Evolutionary conservation across 2,113 vertebrate genomes (phyloP), one percentile per base, ranked within the genome.

Genomic region (Piprites chloris): DNA sequence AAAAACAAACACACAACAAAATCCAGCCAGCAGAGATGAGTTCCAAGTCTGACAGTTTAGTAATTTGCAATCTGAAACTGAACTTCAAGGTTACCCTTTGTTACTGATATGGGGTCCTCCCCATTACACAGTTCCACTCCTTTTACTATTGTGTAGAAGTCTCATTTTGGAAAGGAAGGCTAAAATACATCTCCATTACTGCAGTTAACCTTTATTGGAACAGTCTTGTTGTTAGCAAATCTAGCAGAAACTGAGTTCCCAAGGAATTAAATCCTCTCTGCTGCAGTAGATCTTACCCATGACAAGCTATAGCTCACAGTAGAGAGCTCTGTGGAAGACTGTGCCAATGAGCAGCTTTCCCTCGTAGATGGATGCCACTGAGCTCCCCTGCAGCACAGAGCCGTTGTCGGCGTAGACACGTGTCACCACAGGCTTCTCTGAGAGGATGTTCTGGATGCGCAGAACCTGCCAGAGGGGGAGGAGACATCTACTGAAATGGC

Each of bases 271-370:
- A 59, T 46, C 58, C 90, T 71, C 67, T 33, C 47, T 7, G 1
- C 23, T 27, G 56, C 26, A 67, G 49, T 47, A 88, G 67, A 22
- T 28, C 78, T 82, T 90, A 78, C 56, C 69, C 6, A 0, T 3
- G 2, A 23, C 0, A 1, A 87, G 53, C 97, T 94, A 98, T 71
- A 99, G 96, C 76, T 99, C 96, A 96, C 99, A 99, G 47, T 96
- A 97, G 41, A 99, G 90, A 19, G 98, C 98, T 97, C 98, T 99
- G 77, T 99, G 99, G 95, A 97, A 99, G 62, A 99, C 94, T 1
- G 98, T 98, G 68, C 99, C 99, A 14, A 99, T 98, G 28, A 99
- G 98, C 53, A 99, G 93, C 63, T 98, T 99, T 41, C 97, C 97
- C 18, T 97, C 66, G 7, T 99, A 98, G 5, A 97, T 6, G 0